phyloP scores from a whole-genome alignment of 2,113 vertebrate species.

The Actenoides lindsayi region DNA sequence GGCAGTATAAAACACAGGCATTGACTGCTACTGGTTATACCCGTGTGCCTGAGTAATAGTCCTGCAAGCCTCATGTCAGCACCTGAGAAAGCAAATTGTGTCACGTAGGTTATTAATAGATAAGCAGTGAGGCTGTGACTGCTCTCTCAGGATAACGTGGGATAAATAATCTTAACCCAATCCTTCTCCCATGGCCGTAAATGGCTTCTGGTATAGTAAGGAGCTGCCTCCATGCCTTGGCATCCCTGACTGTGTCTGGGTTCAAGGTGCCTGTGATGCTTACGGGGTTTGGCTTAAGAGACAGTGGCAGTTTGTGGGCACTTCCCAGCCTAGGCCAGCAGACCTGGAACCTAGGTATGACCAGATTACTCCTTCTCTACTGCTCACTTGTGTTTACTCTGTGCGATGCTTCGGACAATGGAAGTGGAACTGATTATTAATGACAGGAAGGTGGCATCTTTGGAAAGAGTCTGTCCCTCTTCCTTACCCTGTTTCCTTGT shows the following conservation, averaged over 20 bases:
- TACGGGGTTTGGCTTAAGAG: neutral
- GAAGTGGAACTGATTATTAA: neutral
- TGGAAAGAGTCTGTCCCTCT: neutral
- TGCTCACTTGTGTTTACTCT: neutral
- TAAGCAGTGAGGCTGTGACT: neutral
- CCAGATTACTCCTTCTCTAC: neutral
- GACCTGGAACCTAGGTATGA: neutral
- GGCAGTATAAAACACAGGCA: neutral
- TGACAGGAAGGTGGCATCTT: neutral
- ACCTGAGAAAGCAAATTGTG: neutral
- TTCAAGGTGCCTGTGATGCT: neutral
- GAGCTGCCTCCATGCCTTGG: neutral
- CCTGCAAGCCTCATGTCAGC: neutral
- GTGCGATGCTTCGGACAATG: neutral
- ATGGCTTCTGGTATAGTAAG: neutral
- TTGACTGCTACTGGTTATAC: neutral
- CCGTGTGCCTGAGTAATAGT: neutral
- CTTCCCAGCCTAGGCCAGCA: neutral
- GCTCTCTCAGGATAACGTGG: neutral
- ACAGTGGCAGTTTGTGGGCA: neutral
- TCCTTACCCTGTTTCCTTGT: neutral
- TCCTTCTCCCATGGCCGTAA: neutral
- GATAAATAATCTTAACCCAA: neutral
- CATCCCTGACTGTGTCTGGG: neutral
- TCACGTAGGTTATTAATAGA: neutral